These are phyloP conservation scores for Stichopus horrens DNA, from an alignment of 53 echinoderm and acorn worm genomes.

Conservation along the genomic window DNA sequence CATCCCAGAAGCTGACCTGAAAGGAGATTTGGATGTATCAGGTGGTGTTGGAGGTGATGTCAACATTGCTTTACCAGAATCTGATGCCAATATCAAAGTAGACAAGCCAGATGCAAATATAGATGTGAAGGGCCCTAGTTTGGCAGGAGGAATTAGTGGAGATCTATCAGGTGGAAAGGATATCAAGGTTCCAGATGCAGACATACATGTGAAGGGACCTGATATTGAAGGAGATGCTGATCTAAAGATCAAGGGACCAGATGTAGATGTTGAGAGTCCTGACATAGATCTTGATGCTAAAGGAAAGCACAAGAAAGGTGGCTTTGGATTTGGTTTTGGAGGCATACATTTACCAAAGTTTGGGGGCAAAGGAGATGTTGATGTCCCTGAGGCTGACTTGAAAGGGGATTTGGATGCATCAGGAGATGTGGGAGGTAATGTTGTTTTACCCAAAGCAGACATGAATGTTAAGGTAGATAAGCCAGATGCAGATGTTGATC, in stretches of 20 bases:
- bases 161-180: constrained; percentile 46
- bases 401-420: constrained; percentile 54
- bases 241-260: constrained; percentile 22
- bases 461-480: constrained; percentile 52
- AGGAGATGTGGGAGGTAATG: constrained; percentile 46
- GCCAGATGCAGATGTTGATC: constrained; percentile 64
- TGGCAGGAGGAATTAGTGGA: constrained; percentile 38
- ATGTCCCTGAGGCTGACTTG: constrained; percentile 53
- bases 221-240: constrained; percentile 53
- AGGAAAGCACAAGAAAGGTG: constrained; percentile 46
- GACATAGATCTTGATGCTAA: constrained; percentile 47
- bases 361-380: constrained; percentile 46
- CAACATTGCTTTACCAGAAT: constrained; percentile 32
- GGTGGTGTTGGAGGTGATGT: constrained; percentile 51
- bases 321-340: constrained; percentile 47
- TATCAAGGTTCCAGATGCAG: constrained; percentile 30
- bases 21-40: constrained; percentile 55
- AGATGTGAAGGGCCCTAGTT: constrained; percentile 35
- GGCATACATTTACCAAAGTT: constrained; percentile 30
- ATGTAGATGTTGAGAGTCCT: constrained; percentile 38
- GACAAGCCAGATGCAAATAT: constrained; percentile 48
- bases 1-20: constrained; percentile 33
- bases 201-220: constrained; percentile 20
- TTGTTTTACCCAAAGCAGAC: constrained; percentile 22
- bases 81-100: constrained; percentile 46